Evolutionary conservation across 2,888 invertebrate species (phyloP).

Genomic region (Sesamia inferens): DNA sequence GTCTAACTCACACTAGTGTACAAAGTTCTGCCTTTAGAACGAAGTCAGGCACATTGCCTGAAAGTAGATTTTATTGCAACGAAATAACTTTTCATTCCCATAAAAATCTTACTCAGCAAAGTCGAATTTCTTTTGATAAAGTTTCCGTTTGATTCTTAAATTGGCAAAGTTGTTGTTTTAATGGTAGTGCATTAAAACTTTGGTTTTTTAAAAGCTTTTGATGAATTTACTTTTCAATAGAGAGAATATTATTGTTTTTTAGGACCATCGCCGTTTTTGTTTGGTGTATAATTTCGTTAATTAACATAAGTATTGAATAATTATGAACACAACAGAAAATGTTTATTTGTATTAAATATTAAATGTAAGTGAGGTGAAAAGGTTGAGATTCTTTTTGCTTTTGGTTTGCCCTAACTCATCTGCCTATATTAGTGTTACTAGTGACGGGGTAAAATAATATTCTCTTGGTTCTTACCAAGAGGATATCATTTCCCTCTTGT

Average conservation of each 20-base stretch:
- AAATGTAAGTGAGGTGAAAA: too few species aligned
- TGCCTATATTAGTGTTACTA: too few species aligned
- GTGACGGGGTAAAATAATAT: too few species aligned
- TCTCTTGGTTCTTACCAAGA: too few species aligned
- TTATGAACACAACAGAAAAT: neutral
- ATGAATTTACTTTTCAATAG: conserved; percentile 3
- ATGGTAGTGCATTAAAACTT: conserved; percentile 44
- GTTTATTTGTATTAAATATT: neutral
- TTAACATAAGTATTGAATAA: neutral
- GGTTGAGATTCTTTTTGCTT: too few species aligned
- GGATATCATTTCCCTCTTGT: too few species aligned
- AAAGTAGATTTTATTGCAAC: conserved; percentile 41
- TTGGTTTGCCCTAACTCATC: too few species aligned
- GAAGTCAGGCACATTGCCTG: conserved; percentile 28
- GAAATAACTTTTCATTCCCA: conserved; percentile 39
- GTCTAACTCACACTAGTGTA: neutral
- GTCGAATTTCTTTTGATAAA: conserved; percentile 46
- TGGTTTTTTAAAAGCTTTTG: conserved; percentile 23
- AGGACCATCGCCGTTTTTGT: neutral
- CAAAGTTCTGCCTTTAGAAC: conserved; percentile 17
- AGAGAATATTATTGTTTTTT: conserved; percentile 1
- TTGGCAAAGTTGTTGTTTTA: conserved; percentile 44
- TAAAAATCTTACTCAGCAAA: conserved; percentile 17
- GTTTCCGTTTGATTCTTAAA: conserved; percentile 27
- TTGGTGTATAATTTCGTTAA: neutral